Conservation (phyloP, 2,888 invertebrate genomes). For the Clunio marinus region DNA sequence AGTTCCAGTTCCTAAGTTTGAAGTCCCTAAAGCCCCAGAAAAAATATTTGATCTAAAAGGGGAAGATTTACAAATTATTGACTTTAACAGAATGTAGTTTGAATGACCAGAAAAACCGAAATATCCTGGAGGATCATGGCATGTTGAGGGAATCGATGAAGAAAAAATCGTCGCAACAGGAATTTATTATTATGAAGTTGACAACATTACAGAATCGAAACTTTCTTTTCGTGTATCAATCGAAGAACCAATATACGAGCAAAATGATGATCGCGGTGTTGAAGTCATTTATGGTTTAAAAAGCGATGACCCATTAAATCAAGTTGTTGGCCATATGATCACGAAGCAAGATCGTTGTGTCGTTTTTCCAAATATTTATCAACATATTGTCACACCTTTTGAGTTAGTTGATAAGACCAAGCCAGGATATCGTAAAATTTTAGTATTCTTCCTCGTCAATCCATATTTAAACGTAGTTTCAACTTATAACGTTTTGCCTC, state of each 20-base stretch:
- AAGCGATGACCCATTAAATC: neutral
- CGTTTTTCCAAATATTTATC: conserved; percentile 6
- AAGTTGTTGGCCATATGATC: neutral
- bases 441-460: conserved; percentile 5
- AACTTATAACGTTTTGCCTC: neutral
- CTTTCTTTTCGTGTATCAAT: neutral
- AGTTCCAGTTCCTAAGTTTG: neutral
- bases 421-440: neutral
- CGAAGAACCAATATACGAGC: conserved; percentile 2
- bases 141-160: neutral
- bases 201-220: conserved; percentile 1
- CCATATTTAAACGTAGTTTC: neutral
- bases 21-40: neutral
- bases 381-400: neutral
- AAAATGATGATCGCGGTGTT: neutral
- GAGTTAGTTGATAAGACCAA: neutral
- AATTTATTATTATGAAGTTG: neutral
- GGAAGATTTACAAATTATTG: neutral
- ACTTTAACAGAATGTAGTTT: no score
- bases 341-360: neutral
- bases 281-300: neutral
- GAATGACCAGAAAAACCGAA: neutral
- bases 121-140: neutral
- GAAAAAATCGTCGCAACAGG: neutral
- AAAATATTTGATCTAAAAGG: neutral